Base-by-base conservation (phyloP, 2,888 invertebrate genomes). In the Mesorhabditis sp. region DNA sequence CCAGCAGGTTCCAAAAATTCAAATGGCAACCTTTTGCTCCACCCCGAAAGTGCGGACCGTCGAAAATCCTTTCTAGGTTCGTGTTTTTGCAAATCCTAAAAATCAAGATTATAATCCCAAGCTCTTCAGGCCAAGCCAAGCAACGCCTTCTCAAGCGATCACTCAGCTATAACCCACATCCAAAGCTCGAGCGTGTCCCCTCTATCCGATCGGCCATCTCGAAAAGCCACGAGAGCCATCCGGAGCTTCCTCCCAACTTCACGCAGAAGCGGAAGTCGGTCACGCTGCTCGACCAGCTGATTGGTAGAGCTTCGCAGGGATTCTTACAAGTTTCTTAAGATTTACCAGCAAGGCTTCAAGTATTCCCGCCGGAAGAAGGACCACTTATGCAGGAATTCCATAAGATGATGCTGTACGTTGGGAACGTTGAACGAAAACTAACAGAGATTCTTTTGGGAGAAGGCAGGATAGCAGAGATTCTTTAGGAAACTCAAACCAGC, bases 101-200 rank as follows among this genome's bases (percentile, higher is more conserved):
- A 2, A 50, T n/a, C 58, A 13, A 50, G 1, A 50, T 50, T 50
- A 1, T 28, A 50, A 50, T n/a, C 58, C 58, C 58, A 50, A 50
- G 7, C 10, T 28, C 2, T 28, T 2, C n/a, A 50, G 58, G 58
- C n/a, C 58, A n/a, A 50, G n/a, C 58, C 58, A 50, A 50, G 58
- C 7, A 50, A n/a, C 58, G n/a, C 58, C 7, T 50, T 50, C n/a
- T 50, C 10, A n/a, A 50, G 58, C 58, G 58, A 50, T 50, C 58
- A n/a, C 7, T 50, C 58, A 13, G 10, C n/a, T 50, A 50, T 50
- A 10, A 50, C 58, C 7, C 58, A 13, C 58, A 50, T 50, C 58
- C 58, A 50, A 50, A 50, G n/a, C 58, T 50, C 58, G 58, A 50
- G 58, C 58, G 58, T 13, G 58, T 50, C 58, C 58, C 58, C 58